Percentiles rank a stretch among this genome's conserved stretches.
Conservation (phyloP, 2,113 vertebrate genomes). For the Mustela lutreola region DNA sequence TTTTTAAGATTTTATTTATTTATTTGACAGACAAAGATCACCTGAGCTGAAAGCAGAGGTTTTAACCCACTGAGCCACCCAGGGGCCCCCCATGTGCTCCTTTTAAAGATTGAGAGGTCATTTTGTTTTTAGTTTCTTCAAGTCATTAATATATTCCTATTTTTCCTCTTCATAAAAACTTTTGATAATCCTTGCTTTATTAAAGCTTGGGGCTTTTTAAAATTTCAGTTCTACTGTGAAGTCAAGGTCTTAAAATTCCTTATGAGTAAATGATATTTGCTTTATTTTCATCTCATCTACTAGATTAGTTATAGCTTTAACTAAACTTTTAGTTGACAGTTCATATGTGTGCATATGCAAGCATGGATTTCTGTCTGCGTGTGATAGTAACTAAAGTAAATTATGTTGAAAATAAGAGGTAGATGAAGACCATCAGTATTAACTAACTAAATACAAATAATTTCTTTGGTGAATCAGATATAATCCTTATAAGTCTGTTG, state of each 20-base stretch:
- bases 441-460: slow-evolving; percentile 8
- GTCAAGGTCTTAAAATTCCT: slow-evolving; percentile 70
- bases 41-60: too few relatives aligned
- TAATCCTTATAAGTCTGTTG: background rate
- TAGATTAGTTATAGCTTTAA: slow-evolving; percentile 45
- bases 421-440: background rate
- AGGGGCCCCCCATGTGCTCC: background rate
- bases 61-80: too few relatives aligned
- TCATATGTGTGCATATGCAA: background rate
- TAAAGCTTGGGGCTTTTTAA: slow-evolving; percentile 57
- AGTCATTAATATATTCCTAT: slow-evolving; percentile 58
- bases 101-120: slow-evolving; percentile 51
- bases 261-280: slow-evolving; percentile 50
- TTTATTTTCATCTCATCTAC: slow-evolving; percentile 55
- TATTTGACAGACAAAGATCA: too few relatives aligned
- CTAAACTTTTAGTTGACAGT: slow-evolving; percentile 31
- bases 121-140: slow-evolving; percentile 65
- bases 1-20: too few relatives aligned
- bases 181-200: slow-evolving; percentile 62
- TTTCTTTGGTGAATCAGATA: background rate
- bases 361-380: background rate
- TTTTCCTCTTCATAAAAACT: slow-evolving; percentile 57
- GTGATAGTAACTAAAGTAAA: background rate
- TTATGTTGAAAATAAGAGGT: background rate
- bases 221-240: slow-evolving; percentile 63